Evolutionary conservation across 2,113 vertebrate species (phyloP).

Genomic region (Leucosticte australis): DNA sequence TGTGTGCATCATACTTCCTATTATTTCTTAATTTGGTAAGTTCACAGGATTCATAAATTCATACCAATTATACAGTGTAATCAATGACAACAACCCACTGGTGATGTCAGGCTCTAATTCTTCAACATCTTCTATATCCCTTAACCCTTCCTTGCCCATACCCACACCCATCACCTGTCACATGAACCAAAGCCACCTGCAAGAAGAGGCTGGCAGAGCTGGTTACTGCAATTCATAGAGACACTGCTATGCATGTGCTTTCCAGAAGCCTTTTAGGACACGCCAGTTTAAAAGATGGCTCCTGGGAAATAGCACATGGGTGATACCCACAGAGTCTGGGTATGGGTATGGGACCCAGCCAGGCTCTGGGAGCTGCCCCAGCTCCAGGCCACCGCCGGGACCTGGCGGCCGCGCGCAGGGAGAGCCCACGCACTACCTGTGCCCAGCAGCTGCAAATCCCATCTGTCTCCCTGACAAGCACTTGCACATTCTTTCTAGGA

Average conservation of each 20-base stretch:
- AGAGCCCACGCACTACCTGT: not conserved
- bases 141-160: not conserved
- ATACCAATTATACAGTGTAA: not conserved
- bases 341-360: not conserved
- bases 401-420: accelerated
- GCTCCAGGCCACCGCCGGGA: accelerated
- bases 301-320: not conserved
- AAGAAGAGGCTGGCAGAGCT: not conserved
- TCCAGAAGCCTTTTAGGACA: not conserved
- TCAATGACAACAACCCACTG: not conserved
- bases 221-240: not conserved
- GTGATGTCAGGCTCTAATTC: not conserved
- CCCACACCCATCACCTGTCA: not conserved
- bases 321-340: accelerated
- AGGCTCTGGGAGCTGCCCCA: not conserved
- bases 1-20: not conserved
- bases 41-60: not conserved
- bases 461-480: not conserved
- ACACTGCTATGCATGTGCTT: not conserved
- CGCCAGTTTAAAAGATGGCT: not conserved
- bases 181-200: not conserved
- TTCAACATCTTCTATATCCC: not conserved
- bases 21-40: not conserved
- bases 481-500: constrained; percentile 34
- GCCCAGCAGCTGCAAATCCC: not conserved